phyloP scores from a whole-genome alignment of 2,888 invertebrate species.

The Brachypalpus laphriformis region DNA sequence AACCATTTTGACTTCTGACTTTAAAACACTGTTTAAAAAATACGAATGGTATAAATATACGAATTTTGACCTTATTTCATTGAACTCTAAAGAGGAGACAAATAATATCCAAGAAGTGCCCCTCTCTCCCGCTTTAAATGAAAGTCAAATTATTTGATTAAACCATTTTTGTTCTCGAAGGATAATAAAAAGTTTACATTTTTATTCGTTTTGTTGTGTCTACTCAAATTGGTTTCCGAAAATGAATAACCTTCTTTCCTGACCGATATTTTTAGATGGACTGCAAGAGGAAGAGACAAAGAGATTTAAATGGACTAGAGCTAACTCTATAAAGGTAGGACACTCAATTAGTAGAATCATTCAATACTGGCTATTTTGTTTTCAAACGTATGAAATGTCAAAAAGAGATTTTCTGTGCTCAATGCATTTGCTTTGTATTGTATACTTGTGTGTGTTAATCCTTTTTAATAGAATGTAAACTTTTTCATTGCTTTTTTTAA shows the following conservation, averaged over 20 bases:
- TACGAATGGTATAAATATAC: no score
- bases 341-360: conserved; percentile 18
- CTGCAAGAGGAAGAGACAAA: background rate
- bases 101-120: background rate
- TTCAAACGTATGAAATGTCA: background rate
- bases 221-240: conserved; percentile 28
- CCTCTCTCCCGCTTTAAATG: background rate
- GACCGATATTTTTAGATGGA: background rate
- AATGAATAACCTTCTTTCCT: conserved; percentile 26
- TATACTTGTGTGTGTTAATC: background rate
- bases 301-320: conserved; percentile 3
- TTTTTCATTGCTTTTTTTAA: background rate
- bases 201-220: conserved; percentile 9
- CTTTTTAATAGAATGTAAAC: conserved; percentile 8
- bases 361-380: background rate
- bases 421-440: background rate
- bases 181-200: background rate
- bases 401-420: background rate
- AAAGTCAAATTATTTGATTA: conserved; percentile 36
- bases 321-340: background rate
- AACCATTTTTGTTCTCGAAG: conserved; percentile 12
- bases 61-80: background rate
- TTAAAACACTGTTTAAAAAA: no score
- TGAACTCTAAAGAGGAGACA: background rate
- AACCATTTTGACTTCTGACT: no score